Evolutionary conservation across 2,113 vertebrate genomes (phyloP), one percentile per base, ranked within the genome.

Genomic region (Chionomys nivalis): DNA sequence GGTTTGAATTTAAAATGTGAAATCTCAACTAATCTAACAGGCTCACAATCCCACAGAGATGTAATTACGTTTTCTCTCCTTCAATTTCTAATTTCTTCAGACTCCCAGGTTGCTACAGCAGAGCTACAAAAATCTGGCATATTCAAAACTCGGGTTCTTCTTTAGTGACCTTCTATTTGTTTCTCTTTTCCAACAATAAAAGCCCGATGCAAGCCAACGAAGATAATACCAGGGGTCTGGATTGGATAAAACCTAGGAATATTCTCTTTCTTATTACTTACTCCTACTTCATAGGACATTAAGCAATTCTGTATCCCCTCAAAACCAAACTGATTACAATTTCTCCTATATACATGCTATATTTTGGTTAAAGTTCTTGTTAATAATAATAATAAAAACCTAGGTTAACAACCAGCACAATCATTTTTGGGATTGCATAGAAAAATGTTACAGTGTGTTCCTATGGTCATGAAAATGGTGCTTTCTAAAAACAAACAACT

Each of bases 401-500:
- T 42, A 95, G 87, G 61, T 52, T 91, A 72, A 94, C 90, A 95
- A 92, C 6, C 94, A 55, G 68, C 39, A 96, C 47, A 44, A 73
- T n/a, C 65, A 92, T 6, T 65, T 97, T 98, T 72, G 93, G 77
- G 13, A 88, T 72, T 85, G 72, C 39, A 81, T 61, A 14, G 14
- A 31, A 70, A 65, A 94, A 98, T 87, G 65, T 92, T 96, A 85
- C 52, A 73, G 39, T 70, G 52, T 92, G 49, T 83, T 83, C n/a
- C 94, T 79, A 42, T 95, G 82, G 96, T 52, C 95, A 96, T 90
- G 63, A 96, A 79, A 96, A 66, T 12, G 26, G 17, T 93, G 19
- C 81, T 95, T 92, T 95, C 98, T 96, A 87, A 93, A 97, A 98
- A 97, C 63, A 97, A 98, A 96, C 42, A 98, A 98, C 86, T 97